Base-by-base conservation (phyloP, 2,113 vertebrate species). In the Hyaena hyaena region DNA sequence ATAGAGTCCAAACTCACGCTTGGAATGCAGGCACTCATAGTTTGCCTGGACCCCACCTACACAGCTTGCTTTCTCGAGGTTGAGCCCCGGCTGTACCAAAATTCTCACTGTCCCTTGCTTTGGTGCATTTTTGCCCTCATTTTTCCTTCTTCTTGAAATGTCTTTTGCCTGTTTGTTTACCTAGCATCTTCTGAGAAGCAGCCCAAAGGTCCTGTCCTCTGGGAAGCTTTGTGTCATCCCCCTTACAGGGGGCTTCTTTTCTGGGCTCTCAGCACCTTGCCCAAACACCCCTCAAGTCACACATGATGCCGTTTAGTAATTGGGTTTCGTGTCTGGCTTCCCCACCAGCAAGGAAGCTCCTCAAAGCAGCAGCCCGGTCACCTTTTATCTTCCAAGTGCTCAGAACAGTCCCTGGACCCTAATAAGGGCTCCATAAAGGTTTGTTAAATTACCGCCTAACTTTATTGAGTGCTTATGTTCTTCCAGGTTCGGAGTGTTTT, bases 281-380 rank as follows among this genome's bases (percentile, higher is more conserved):
- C 61, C 92, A 71, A 61, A 95, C 69, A 97, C 94, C 86, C 87
- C 76, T n/a, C 69, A 83, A 2, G 0, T 66, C 92, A 87, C 33
- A 10, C 39, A 39, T 66, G 94, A 87, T 8, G 16, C 86, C 35
- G 24, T 96, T 96, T 94, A 96, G 97, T 98, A 97, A 98, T 15
- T 97, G 97, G 97, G 96, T 98, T 95, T 98, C 98, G 10, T 98
- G 97, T 98, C 97, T 98, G 98, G 96, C 97, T 97, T 97, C 96
- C 96, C 97, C 95, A 95, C 95, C 96, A 98, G 97, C 98, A 96
- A 93, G 96, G 96, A 95, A 96, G 90, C 97, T 92, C 97, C 95
- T 96, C 97, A 98, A 68, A 96, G 97, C 97, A 97, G 97, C 98
- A 96, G 96, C 94, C 96, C 82, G 96, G 86, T 98, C 97, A 97